Evolutionary conservation across 1,140 invertebrate genomes (phyloP).

Genomic region (Cotesia vestalis): DNA sequence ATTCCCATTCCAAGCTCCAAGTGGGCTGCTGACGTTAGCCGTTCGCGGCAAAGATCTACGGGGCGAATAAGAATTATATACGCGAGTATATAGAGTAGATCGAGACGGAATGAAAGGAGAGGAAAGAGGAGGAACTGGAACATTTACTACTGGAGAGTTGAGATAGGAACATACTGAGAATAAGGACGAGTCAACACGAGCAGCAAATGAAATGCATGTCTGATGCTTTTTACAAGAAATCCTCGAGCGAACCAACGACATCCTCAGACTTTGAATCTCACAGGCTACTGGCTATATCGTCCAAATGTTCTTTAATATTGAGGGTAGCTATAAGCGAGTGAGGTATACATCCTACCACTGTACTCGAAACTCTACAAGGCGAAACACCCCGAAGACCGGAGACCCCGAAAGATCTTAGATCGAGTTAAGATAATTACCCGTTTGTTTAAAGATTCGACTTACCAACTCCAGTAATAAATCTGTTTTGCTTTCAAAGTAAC

Average conservation of each 20-base stretch:
- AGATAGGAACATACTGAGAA: slow-evolving; percentile 42
- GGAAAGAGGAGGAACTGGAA: slow-evolving; percentile 28
- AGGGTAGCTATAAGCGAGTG: slow-evolving; percentile 31
- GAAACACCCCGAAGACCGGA: no score
- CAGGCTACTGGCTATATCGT: neutral
- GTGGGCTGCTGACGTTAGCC: neutral
- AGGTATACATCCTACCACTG: slow-evolving; percentile 1
- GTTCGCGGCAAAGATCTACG: slow-evolving; percentile 18
- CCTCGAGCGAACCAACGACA: neutral
- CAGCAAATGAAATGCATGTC: slow-evolving; percentile 60
- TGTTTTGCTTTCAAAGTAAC: no score
- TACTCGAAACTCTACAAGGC: slow-evolving; percentile 38
- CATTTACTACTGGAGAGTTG: slow-evolving; percentile 39
- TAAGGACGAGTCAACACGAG: slow-evolving; percentile 53
- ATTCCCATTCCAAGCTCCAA: neutral
- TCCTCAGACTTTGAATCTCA: neutral
- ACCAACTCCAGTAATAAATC: no score
- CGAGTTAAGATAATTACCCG: slow-evolving; percentile 65
- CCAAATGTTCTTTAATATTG: neutral
- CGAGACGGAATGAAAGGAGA: slow-evolving; percentile 18
- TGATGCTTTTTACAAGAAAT: slow-evolving; percentile 49
- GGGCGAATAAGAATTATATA: slow-evolving; percentile 13
- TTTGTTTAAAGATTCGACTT: slow-evolving; percentile 64
- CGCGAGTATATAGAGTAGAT: neutral
- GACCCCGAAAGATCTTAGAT: slow-evolving; percentile 56